Base-by-base conservation (phyloP, 2,888 invertebrate genomes). In the Drosophila anceps region DNA sequence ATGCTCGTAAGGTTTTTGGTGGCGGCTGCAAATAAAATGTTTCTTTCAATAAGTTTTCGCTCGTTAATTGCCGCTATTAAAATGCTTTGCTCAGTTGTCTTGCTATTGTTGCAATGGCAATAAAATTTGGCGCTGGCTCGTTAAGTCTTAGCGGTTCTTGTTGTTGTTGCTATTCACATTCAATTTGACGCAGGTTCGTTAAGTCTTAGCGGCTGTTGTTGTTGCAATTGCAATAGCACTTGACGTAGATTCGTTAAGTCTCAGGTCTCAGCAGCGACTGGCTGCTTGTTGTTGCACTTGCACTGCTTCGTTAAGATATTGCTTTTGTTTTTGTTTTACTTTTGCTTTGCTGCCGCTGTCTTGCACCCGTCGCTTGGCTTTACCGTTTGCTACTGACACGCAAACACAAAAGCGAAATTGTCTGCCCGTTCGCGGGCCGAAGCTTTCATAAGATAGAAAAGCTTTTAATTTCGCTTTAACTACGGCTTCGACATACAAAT, bases 341-440 rank as follows among this genome's bases (percentile, higher is more conserved):
- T 41, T 50, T 39, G 54, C 37, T 59, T 24, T 24, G 12, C 24
- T 54, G 33, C 65, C 7, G 39, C 37, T 10, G 37, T 4, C 10
- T 66, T 53, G 27, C 41, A 62, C 61, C 33, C 50, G 48, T 57
- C 66, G 31, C 18, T 35, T 35, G 54, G 39, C 48, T 18, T 58
- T 58, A 53, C 57, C 60, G 54, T 78, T 79, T 65, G 67, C 71
- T 62, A 75, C 77, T 79, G 75, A 59, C 70, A 35, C 54, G 54
- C 37, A 54, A 54, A 39, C 54, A 54, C 27, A 39, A 53, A 53
- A 39, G 15, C 54, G 54, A 54, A 7, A n/a, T 39, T 4, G 27
- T 39, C 27, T 20, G 24, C 37, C 33, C 33, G 24, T 53, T 35
- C 24, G 37, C n/a, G 53, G 37, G 35, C 35, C 24, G 33, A 72